These are phyloP conservation scores for Peromyscus nudipes DNA, from an alignment of 2,797 vertebrate genomes.

Conservation along the genomic window DNA sequence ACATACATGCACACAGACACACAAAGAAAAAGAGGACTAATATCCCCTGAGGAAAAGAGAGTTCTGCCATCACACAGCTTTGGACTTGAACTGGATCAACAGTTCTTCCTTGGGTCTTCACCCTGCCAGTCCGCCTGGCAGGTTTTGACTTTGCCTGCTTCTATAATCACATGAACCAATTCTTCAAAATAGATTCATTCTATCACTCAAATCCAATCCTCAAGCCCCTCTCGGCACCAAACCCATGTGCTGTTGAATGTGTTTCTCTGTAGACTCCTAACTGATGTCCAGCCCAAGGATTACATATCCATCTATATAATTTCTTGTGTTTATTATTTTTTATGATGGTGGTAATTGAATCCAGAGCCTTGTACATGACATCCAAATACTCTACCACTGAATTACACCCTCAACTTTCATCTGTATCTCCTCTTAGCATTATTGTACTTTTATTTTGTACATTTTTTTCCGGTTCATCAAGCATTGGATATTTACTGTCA, in stretches of 20 bases:
- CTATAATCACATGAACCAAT: neutral
- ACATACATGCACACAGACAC: neutral
- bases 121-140: too few species aligned
- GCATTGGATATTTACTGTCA: conserved; percentile 32
- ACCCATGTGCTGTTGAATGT: neutral
- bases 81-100: too few species aligned
- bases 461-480: neutral
- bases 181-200: neutral
- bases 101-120: neutral
- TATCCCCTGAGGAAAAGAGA: neutral
- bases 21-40: neutral
- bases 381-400: neutral
- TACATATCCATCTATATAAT: neutral
- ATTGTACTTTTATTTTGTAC: neutral
- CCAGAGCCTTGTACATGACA: neutral
- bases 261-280: neutral
- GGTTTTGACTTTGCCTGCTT: neutral
- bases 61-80: neutral
- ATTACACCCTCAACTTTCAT: neutral
- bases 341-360: neutral
- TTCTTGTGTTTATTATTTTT: neutral
- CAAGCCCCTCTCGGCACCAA: neutral
- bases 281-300: neutral
- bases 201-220: too few species aligned
- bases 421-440: neutral